These are phyloP conservation scores for Andrena bicolor DNA, from an alignment of 2,888 invertebrate species.

Conservation along the genomic window DNA sequence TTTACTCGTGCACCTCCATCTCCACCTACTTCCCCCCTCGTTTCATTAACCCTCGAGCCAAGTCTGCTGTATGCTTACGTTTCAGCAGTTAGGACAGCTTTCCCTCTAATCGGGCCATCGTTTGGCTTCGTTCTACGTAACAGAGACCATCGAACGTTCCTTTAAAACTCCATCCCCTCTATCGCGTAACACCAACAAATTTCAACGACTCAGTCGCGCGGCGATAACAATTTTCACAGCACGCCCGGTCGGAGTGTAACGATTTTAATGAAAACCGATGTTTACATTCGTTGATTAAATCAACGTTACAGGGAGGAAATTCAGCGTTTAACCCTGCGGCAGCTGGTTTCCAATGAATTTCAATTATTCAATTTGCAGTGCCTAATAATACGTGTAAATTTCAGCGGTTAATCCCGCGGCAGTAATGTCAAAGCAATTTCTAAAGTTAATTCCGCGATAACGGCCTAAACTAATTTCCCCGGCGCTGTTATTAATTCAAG, in stretches of 20 bases:
- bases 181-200: background rate
- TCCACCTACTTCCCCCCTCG: no score
- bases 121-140: no score
- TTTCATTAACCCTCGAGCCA: no score
- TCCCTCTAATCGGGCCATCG: no score
- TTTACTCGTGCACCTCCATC: no score
- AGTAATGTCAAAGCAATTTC: constrained; percentile 3
- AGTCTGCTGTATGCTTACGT: no score
- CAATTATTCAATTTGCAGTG: constrained; percentile 5
- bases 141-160: background rate
- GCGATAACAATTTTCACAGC: background rate
- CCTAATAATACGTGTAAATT: constrained; percentile 1
- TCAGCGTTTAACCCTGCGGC: constrained; percentile 2
- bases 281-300: constrained; percentile 7
- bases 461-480: constrained; percentile 4
- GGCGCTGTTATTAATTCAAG: constrained; percentile 2
- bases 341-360: constrained; percentile 3
- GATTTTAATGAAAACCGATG: constrained; percentile 8
- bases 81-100: no score
- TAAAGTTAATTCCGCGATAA: constrained; percentile 15
- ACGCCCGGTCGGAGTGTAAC: background rate
- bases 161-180: background rate
- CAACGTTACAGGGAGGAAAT: background rate
- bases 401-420: constrained; percentile 5
- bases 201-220: background rate